These are phyloP conservation scores for Mormoops blainvillei DNA, from an alignment of 2,113 vertebrate species.

Conservation along the genomic window DNA sequence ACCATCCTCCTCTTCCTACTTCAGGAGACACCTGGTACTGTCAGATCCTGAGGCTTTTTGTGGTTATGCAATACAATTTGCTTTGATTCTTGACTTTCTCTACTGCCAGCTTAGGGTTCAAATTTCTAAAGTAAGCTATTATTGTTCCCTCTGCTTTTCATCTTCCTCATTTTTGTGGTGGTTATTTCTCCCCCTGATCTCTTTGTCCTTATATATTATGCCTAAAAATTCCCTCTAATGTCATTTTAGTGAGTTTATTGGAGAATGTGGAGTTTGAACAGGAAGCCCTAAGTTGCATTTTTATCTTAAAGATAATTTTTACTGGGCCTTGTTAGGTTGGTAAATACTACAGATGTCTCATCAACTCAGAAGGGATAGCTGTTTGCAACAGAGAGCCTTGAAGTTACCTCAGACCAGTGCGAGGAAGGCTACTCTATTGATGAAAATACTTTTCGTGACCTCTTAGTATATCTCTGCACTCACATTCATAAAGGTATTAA, in stretches of 20 bases:
- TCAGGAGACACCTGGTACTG: not conserved
- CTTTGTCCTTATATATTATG: not conserved
- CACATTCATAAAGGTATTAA: not conserved
- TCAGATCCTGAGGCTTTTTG: not conserved
- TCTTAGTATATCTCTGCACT: not conserved
- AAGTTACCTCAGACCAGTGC: not conserved
- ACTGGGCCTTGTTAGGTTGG: not conserved
- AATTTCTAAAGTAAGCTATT: not conserved
- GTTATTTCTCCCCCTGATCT: not conserved
- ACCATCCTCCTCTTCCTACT: not conserved
- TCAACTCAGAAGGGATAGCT: not conserved
- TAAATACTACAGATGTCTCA: not conserved
- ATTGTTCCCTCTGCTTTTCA: not conserved
- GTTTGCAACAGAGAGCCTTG: not conserved
- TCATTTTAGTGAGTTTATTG: not conserved
- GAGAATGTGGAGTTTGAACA: not conserved
- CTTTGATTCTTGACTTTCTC: slow-evolving; percentile 5
- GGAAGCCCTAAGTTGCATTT: not conserved
- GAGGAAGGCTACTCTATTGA: not conserved
- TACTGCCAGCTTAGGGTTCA: not conserved
- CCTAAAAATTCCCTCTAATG: not conserved
- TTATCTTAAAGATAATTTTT: slow-evolving; percentile 6
- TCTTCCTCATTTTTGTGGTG: not conserved
- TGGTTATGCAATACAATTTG: not conserved
- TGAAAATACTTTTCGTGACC: not conserved